Evolutionary conservation across 2,797 vertebrate genomes (phyloP).

Genomic region (Enteromius viviparus): DNA sequence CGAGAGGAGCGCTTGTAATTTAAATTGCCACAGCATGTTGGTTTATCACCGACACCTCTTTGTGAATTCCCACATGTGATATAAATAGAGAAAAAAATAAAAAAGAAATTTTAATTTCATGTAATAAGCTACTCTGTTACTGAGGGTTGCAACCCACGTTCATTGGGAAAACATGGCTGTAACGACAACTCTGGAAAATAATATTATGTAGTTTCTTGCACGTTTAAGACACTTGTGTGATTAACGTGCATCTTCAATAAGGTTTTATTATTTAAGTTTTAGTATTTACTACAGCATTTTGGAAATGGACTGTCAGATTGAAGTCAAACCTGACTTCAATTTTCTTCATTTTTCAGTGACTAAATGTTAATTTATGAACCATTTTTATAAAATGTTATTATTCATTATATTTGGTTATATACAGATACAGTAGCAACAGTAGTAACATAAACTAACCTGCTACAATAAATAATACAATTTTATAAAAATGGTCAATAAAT

Average conservation of each 20-base stretch:
- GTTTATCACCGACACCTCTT: conserved; percentile 20
- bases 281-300: not conserved
- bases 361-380: too few relatives aligned
- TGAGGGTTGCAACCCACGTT: not conserved
- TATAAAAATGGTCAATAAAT: not conserved
- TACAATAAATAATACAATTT: not conserved
- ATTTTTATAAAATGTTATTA: too few relatives aligned
- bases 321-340: not conserved
- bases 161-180: not conserved
- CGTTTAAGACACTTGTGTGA: not conserved
- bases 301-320: not conserved
- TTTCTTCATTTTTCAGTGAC: too few relatives aligned
- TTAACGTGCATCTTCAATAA: not conserved
- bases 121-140: not conserved
- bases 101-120: not conserved
- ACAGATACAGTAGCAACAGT: not conserved
- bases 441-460: not conserved
- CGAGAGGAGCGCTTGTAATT: conserved; percentile 11
- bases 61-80: conserved; percentile 12
- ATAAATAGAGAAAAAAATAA: not conserved
- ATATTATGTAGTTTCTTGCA: not conserved
- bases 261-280: not conserved
- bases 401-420: too few relatives aligned
- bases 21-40: conserved; percentile 31
- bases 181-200: not conserved